Base-by-base conservation (phyloP, 2,113 vertebrate genomes). In the Pseudorasbora parva region DNA sequence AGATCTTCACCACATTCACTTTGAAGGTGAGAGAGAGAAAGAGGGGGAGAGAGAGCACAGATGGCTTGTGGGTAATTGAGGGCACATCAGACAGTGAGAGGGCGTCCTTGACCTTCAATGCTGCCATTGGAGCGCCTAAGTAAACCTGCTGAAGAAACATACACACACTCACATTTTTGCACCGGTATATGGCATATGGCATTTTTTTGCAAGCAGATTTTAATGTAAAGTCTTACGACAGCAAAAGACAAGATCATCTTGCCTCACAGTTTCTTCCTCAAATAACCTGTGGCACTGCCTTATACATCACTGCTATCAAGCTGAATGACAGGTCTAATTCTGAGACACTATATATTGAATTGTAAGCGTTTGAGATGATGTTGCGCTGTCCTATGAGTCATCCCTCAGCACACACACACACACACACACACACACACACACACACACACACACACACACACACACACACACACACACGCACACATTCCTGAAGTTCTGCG, bases 101-200 rank as follows among this genome's bases (percentile, higher is more conserved):
- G 76, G 47, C 81, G 88, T 87, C 88, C 92, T 92, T 91, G 90
- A 92, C 91, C 91, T 92, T 92, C 90, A 89, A 84, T 78, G 78
- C 64, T 86, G 80, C 84, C 86, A 82, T 57, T 57, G 75, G 78
- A 37, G 56, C n/a, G 73, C 84, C 68, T 23, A 43, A 54, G 68
- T 83, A 73, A 72, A 80, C 57, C 25, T 76, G 72, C 59, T 79
- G 37, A 64, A n/a, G 47, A 59, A 73, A 60, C 25, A 19, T n/a
- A n/a, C n/a, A n/a, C 64, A 23, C 64, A 23, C 54, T 11, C 5
- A 11, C 30, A 41, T 69, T 19, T 41, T 41, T 11, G 57, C 45
- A 37, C 72, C 2, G 30, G 11, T 47, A 27, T 79, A 14, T 79
- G 59, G 77, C 17, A 9, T 10, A 25, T 19, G 3, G 41, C 19